Conservation (phyloP, 2,113 vertebrate species). For the Glareola pratincola region DNA sequence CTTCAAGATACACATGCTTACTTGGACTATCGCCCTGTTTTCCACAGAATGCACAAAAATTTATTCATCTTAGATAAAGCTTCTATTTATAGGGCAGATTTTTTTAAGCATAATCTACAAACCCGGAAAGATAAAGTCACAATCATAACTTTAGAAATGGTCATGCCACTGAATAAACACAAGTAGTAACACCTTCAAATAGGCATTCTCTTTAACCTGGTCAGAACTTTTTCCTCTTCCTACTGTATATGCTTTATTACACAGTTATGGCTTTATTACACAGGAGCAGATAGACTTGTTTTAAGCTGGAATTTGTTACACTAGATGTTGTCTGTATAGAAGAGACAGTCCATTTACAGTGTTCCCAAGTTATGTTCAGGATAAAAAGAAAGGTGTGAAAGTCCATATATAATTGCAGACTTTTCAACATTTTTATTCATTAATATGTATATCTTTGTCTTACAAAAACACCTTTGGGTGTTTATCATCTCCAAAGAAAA, state of each 20-base stretch:
- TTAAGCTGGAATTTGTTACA: background rate
- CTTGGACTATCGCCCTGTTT: background rate
- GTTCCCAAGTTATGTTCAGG: background rate
- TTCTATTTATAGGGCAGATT: background rate
- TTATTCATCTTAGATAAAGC: background rate
- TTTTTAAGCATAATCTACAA: background rate
- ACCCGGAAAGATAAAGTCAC: background rate
- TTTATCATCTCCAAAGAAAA: background rate
- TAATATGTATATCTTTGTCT: background rate
- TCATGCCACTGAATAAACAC: background rate
- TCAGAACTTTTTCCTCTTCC: background rate
- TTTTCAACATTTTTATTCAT: background rate
- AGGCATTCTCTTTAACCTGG: background rate
- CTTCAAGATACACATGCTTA: background rate
- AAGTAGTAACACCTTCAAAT: background rate
- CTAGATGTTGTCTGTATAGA: background rate
- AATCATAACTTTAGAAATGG: background rate
- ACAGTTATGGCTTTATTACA: background rate
- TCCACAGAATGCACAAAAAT: background rate
- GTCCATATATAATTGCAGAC: background rate
- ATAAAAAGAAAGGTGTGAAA: background rate
- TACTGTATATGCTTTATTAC: background rate
- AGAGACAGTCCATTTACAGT: background rate
- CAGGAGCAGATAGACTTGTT: background rate
- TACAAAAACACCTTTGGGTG: background rate